Percentiles rank a stretch among this genome's conserved stretches.
Evolutionary conservation across 2,888 invertebrate genomes (phyloP).

Genomic region (Dryomyza anilis): DNA sequence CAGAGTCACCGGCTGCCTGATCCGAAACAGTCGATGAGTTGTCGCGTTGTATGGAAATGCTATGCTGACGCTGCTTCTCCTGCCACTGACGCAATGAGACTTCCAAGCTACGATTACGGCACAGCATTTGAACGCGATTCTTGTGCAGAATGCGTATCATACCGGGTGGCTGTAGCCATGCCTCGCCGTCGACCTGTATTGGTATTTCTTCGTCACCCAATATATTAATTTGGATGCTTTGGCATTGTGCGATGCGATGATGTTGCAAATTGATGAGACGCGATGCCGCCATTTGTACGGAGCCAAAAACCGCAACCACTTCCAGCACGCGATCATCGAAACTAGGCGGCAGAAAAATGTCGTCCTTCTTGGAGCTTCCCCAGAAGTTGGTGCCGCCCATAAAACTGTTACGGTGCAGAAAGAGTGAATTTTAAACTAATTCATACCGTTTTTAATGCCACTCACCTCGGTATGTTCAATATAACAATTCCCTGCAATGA

Average conservation of each 20-base stretch:
- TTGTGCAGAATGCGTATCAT: constrained; percentile 95
- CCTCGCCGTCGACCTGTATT: constrained; percentile 96
- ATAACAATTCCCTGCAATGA: constrained; percentile 96
- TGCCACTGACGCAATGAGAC: constrained; percentile 88
- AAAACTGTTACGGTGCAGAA: too few relatives aligned
- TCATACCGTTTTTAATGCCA: neutral
- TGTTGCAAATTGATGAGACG: constrained; percentile 93
- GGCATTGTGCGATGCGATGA: constrained; percentile 96
- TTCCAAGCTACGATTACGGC: constrained; percentile 87
- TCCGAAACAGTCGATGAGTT: constrained; percentile 60
- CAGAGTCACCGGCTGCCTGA: constrained; percentile 40
- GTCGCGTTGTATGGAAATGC: constrained; percentile 62
- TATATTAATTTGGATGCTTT: constrained; percentile 94
- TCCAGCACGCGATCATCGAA: constrained; percentile 96
- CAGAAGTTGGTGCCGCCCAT: constrained; percentile 99
- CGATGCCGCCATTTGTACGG: constrained; percentile 97
- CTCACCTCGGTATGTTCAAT: constrained; percentile 87
- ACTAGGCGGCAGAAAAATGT: constrained; percentile 88
- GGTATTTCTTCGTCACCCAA: constrained; percentile 91
- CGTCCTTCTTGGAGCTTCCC: constrained; percentile 92
- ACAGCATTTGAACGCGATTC: constrained; percentile 95
- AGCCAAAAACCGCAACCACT: constrained; percentile 97
- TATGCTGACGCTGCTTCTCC: constrained; percentile 75
- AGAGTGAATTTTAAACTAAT: too few relatives aligned
- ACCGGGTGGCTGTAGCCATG: constrained; percentile 97